Evolutionary conservation across 2,797 vertebrate genomes (phyloP).

Genomic region (Poecilia gillii): DNA sequence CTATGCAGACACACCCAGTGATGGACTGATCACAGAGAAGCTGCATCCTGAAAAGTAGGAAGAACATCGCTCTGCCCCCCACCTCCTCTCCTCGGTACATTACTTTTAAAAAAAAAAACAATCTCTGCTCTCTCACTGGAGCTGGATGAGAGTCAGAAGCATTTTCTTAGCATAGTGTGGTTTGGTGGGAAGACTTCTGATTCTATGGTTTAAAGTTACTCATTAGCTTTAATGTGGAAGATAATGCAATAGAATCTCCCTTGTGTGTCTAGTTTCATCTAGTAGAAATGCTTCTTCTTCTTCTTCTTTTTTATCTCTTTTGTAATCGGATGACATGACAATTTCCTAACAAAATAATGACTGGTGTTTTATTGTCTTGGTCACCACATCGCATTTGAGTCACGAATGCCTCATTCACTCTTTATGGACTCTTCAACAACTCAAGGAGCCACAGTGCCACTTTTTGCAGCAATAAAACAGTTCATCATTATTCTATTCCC

Average conservation of each 20-base stretch:
- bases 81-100: slow-evolving; percentile 22
- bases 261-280: slow-evolving; percentile 7
- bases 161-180: slow-evolving; percentile 9
- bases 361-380: neutral
- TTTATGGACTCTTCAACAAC: neutral
- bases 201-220: slow-evolving; percentile 10
- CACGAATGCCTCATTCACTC: neutral
- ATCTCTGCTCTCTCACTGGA: slow-evolving; percentile 7
- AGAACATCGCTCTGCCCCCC: slow-evolving; percentile 36
- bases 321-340: slow-evolving; percentile 4
- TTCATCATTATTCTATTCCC: slow-evolving; percentile 1
- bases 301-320: neutral
- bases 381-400: neutral
- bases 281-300: neutral
- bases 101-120: slow-evolving; percentile 41
- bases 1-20: slow-evolving; percentile 82
- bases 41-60: slow-evolving; percentile 61
- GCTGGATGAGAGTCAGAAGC: slow-evolving; percentile 14
- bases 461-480: neutral
- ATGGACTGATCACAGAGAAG: slow-evolving; percentile 86
- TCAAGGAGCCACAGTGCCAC: no score
- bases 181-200: slow-evolving; percentile 8
- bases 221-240: slow-evolving; percentile 7
- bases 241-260: neutral
- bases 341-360: neutral